Evolutionary conservation across 1,140 invertebrate species (phyloP).

Genomic region (Melitaea cinxia): DNA sequence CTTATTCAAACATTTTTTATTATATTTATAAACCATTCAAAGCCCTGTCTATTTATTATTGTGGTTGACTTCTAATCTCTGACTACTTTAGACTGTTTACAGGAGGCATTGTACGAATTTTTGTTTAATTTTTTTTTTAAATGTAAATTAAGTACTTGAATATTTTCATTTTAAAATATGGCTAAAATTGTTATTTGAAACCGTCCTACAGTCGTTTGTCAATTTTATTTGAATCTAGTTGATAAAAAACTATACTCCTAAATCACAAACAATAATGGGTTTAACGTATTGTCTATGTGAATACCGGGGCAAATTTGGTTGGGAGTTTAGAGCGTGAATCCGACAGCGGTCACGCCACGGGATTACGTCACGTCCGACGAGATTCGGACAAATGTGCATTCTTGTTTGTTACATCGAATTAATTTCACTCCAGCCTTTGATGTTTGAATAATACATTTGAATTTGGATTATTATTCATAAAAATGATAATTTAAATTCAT

Average conservation of each 20-base stretch:
- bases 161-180: too few relatives aligned
- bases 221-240: too few relatives aligned
- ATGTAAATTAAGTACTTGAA: too few relatives aligned
- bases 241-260: neutral
- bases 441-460: neutral
- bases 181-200: too few relatives aligned
- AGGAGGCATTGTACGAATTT: too few relatives aligned
- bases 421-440: conserved; percentile 22
- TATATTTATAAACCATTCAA: too few relatives aligned
- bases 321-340: conserved; percentile 9
- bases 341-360: conserved; percentile 22
- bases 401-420: conserved; percentile 20
- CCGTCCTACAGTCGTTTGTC: too few relatives aligned
- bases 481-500: neutral
- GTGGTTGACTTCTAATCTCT: too few relatives aligned
- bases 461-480: neutral
- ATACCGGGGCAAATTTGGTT: conserved; percentile 1
- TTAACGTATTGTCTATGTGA: neutral
- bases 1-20: too few relatives aligned
- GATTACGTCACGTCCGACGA: conserved; percentile 23
- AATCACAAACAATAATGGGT: neutral
- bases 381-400: conserved; percentile 30
- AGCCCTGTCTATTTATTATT: too few relatives aligned
- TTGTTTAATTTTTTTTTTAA: too few relatives aligned
- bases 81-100: too few relatives aligned